Conservation (phyloP, 2,113 vertebrate species). For the Phainopepla nitens region DNA sequence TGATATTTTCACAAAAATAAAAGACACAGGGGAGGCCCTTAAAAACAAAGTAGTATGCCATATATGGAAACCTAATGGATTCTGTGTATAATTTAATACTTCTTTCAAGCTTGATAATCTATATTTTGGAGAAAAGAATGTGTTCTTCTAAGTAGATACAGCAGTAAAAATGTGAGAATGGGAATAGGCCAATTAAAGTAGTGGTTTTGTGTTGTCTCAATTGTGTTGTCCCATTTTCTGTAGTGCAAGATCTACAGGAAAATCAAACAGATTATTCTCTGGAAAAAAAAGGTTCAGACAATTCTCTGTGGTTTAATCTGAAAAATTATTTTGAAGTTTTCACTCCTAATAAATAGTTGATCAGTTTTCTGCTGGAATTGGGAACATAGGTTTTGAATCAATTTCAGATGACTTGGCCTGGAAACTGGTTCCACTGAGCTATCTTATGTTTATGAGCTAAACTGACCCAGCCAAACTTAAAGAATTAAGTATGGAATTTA, state of each 20-base stretch:
- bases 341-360: rapidly evolving
- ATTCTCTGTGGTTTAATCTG: background rate
- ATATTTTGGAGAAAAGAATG: background rate
- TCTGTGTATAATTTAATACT: background rate
- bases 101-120: background rate
- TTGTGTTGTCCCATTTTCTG: background rate
- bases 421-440: background rate
- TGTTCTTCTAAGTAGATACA: background rate
- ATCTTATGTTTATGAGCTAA: background rate
- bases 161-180: background rate
- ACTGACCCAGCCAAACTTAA: background rate
- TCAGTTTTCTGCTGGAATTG: background rate
- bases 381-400: background rate
- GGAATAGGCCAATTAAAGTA: background rate
- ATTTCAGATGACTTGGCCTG: background rate
- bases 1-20: background rate
- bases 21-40: background rate
- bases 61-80: background rate
- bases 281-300: background rate
- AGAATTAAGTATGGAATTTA: background rate
- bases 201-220: background rate
- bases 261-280: background rate
- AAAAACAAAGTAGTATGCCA: background rate
- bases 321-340: background rate
- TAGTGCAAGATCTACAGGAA: background rate